Percentiles rank a stretch among this genome's conserved stretches.
Conservation (phyloP, 2,888 invertebrate genomes). For the Cybosia mesomella region DNA sequence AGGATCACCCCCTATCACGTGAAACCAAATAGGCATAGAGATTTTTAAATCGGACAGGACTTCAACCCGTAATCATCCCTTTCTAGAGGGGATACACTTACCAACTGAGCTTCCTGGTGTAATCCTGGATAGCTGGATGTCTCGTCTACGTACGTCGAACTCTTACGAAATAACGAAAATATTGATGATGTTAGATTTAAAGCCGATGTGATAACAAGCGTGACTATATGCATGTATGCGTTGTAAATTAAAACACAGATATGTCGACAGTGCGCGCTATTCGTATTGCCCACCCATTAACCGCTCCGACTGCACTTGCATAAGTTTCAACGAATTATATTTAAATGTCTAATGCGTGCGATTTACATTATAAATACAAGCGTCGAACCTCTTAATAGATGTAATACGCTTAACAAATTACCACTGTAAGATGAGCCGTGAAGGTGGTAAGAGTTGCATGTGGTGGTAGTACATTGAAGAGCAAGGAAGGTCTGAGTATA, state of each 20-base stretch:
- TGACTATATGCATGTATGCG: conserved; percentile 9
- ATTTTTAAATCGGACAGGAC: too few species aligned
- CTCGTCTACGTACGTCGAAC: too few species aligned
- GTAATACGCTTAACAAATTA: conserved; percentile 64
- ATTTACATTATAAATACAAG: conserved; percentile 74
- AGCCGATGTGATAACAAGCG: too few species aligned
- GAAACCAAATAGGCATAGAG: too few species aligned
- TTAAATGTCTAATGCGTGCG: conserved; percentile 76
- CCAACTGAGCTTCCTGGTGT: too few species aligned
- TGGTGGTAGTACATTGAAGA: conserved; percentile 29
- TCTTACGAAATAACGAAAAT: too few species aligned
- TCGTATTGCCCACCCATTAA: conserved; percentile 66
- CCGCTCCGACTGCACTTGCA: conserved; percentile 64
- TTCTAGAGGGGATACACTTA: too few species aligned
- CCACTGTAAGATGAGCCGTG: conserved; percentile 59
- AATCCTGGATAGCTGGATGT: too few species aligned
- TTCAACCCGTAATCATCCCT: too few species aligned
- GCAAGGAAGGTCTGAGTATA: conserved; percentile 52
- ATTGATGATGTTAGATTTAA: too few species aligned
- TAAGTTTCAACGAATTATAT: conserved; percentile 78
- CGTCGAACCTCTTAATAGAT: conserved; percentile 75
- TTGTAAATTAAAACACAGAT: conserved; percentile 48
- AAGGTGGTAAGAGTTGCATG: conserved; percentile 28
- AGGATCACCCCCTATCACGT: too few species aligned
- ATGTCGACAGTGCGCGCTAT: conserved; percentile 48